Evolutionary conservation across 2,797 vertebrate species (phyloP).

Genomic region (Rhyacichthys aspro): DNA sequence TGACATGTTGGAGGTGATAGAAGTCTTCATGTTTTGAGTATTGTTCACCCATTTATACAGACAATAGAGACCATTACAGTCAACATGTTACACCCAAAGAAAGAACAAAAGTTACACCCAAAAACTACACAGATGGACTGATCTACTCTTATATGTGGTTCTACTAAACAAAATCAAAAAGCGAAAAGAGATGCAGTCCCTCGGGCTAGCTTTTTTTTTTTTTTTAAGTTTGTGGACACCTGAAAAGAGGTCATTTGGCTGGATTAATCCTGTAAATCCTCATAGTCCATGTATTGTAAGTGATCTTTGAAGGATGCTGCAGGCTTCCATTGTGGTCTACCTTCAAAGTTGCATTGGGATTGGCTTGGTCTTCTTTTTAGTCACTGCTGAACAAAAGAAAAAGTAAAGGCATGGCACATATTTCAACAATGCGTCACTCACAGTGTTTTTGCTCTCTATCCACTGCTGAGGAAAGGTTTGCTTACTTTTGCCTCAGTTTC

Average conservation of each 20-base stretch:
- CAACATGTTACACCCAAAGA: conserved; percentile 38
- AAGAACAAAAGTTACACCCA: conserved; percentile 44
- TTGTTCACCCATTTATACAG: conserved; percentile 1
- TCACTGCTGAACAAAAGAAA: conserved; percentile 58
- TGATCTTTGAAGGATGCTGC: conserved; percentile 19
- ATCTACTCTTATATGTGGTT: conserved; percentile 1
- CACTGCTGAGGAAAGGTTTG: neutral
- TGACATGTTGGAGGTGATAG: conserved; percentile 6
- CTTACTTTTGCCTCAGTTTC: neutral
- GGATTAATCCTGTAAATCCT: conserved; percentile 2
- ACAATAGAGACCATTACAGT: conserved; percentile 5
- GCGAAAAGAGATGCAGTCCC: conserved; percentile 10
- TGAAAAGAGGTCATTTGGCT: neutral
- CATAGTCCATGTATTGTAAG: conserved; percentile 11
- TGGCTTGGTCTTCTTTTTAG: conserved; percentile 14
- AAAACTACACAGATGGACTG: conserved; percentile 27
- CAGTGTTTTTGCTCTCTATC: neutral
- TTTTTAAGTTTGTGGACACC: conserved; percentile 10
- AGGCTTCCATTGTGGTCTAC: conserved; percentile 19
- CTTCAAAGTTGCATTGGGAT: conserved; percentile 18
- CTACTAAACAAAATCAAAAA: conserved; percentile 6
- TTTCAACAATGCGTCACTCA: neutral
- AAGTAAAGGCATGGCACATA: neutral
- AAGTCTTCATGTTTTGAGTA: neutral
- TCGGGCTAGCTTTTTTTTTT: conserved; percentile 6